Evolutionary conservation across 2,797 vertebrate genomes (phyloP).

Genomic region (Jordanella pulchra): DNA sequence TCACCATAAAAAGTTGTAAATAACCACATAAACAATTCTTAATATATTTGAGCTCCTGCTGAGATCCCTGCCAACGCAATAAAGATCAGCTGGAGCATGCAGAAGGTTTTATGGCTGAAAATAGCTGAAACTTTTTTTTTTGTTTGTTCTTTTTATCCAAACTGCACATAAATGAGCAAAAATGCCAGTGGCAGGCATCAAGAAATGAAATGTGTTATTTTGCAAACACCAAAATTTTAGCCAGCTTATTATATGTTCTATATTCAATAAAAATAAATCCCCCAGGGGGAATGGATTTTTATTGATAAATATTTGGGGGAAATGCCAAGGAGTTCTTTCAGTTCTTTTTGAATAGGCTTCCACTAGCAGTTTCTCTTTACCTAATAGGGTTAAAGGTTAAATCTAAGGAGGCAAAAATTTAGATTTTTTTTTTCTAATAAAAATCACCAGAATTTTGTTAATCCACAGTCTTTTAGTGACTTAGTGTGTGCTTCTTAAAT

Average conservation of each 20-base stretch:
- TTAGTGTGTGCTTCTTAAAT: background rate
- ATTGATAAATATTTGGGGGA: slow-evolving; percentile 41
- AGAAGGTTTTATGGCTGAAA: slow-evolving; percentile 67
- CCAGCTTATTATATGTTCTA: slow-evolving; percentile 52
- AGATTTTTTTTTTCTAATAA: slow-evolving; percentile 7
- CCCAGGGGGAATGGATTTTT: slow-evolving; percentile 35
- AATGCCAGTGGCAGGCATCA: slow-evolving; percentile 59
- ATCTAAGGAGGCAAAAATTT: slow-evolving; percentile 20
- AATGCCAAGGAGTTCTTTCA: slow-evolving; percentile 24
- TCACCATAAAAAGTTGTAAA: slow-evolving; percentile 66
- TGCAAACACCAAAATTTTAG: slow-evolving; percentile 55
- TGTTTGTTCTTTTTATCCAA: slow-evolving; percentile 63
- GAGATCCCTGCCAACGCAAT: slow-evolving; percentile 66
- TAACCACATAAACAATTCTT: slow-evolving; percentile 73
- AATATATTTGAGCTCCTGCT: slow-evolving; percentile 69
- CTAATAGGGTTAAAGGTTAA: slow-evolving; percentile 14
- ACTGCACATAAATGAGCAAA: slow-evolving; percentile 68
- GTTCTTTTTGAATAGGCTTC: slow-evolving; percentile 38
- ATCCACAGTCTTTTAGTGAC: slow-evolving; percentile 7
- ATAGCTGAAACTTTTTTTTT: slow-evolving; percentile 70
- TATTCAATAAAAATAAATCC: slow-evolving; percentile 38
- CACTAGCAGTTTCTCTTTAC: slow-evolving; percentile 27
- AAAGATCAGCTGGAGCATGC: slow-evolving; percentile 67
- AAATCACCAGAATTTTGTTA: background rate
- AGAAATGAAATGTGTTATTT: slow-evolving; percentile 70